phyloP scores from a whole-genome alignment of 2,797 vertebrate species.

The Esox lucius region DNA sequence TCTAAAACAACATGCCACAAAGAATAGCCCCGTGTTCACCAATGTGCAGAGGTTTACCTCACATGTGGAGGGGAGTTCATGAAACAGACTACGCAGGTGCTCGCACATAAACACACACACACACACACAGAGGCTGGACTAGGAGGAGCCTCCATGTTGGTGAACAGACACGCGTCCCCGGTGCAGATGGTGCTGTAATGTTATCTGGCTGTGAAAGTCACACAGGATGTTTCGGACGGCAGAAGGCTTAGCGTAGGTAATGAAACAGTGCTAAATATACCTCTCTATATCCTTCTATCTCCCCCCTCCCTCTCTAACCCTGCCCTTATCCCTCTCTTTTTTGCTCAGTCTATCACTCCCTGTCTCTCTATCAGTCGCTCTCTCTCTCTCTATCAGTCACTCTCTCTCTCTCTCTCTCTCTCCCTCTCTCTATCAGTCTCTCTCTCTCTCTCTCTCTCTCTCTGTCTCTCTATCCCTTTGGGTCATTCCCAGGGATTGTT shows the following conservation, averaged over 20 bases:
- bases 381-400: constrained; percentile 12
- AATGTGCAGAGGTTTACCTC: no score
- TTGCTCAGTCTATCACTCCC: neutral
- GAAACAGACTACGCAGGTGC: no score
- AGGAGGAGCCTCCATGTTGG: constrained; percentile 28
- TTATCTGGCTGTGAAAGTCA: constrained; percentile 50
- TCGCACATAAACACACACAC: constrained; percentile 10
- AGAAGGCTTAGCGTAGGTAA: constrained; percentile 30
- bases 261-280: constrained; percentile 23
- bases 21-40: constrained; percentile 1
- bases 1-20: no score
- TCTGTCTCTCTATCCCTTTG: constrained; percentile 36
- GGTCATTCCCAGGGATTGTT: constrained; percentile 52
- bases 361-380: neutral
- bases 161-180: constrained; percentile 37
- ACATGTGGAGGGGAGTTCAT: no score
- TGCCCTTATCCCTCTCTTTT: neutral
- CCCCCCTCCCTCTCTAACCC: neutral
- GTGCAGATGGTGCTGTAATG: constrained; percentile 47
- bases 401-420: constrained; percentile 17
- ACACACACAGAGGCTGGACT: constrained; percentile 10
- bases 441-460: constrained; percentile 7
- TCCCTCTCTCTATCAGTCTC: constrained; percentile 15
- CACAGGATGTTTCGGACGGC: constrained; percentile 46
- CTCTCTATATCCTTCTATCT: neutral